phyloP scores from a whole-genome alignment of 2,797 vertebrate species.

The Ispidina lecontei region DNA sequence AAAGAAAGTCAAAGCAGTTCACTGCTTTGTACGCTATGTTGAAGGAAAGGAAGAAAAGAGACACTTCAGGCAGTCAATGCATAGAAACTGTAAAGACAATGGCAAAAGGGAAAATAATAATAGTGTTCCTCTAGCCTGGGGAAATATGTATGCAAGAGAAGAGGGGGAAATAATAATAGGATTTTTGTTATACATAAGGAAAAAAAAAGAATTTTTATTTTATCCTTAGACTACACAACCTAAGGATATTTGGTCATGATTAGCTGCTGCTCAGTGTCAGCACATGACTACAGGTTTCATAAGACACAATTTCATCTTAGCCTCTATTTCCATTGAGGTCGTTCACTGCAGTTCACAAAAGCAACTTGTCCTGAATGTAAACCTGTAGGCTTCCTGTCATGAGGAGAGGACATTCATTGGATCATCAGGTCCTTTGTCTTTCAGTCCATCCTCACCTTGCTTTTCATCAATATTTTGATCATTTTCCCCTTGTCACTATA shows the following conservation, averaged over 20 bases:
- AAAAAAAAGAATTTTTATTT: background rate
- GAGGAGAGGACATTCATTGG: background rate
- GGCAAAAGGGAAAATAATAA: slow-evolving; percentile 13
- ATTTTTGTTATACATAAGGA: slow-evolving; percentile 9
- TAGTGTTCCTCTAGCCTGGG: background rate
- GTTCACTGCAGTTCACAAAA: background rate
- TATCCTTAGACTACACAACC: background rate
- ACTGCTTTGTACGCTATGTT: background rate
- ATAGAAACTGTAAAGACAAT: slow-evolving; percentile 3
- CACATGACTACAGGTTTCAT: background rate
- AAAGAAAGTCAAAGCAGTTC: background rate
- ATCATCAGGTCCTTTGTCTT: background rate
- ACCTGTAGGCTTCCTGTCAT: background rate
- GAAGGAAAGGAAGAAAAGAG: background rate
- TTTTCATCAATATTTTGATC: background rate
- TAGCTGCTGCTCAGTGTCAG: background rate
- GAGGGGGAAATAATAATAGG: slow-evolving; percentile 41
- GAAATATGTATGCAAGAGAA: slow-evolving; percentile 43
- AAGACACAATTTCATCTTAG: background rate
- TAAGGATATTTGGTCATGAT: background rate
- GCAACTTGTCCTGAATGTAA: background rate
- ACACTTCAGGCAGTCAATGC: background rate
- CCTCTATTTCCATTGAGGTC: background rate
- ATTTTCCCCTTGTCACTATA: background rate
- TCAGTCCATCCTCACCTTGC: background rate